Evolutionary conservation across 1,140 invertebrate species (phyloP).

Genomic region (Cydia strobilella): DNA sequence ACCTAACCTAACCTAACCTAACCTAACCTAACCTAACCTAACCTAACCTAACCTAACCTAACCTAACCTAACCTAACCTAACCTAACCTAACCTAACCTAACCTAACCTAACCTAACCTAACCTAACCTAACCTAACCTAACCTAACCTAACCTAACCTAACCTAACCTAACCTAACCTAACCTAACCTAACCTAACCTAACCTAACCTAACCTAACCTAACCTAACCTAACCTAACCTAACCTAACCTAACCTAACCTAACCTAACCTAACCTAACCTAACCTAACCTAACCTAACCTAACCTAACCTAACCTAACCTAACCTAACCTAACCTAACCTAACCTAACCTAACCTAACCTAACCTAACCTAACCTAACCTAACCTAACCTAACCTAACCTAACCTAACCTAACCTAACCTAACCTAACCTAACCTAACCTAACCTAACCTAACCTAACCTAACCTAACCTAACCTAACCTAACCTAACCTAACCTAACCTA

Average conservation of each 20-base stretch:
- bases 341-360: too few relatives aligned
- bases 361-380: too few relatives aligned
- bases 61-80: slow-evolving; percentile 41
- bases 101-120: slow-evolving; percentile 46
- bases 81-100: slow-evolving; percentile 44
- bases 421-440: too few relatives aligned
- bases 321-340: too few relatives aligned
- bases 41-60: too few relatives aligned
- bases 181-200: slow-evolving; percentile 40
- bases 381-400: too few relatives aligned
- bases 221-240: slow-evolving; percentile 42
- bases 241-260: slow-evolving; percentile 32
- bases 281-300: background rate
- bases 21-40: background rate
- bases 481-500: too few relatives aligned
- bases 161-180: slow-evolving; percentile 42
- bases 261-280: slow-evolving; percentile 35
- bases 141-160: slow-evolving; percentile 58
- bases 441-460: too few relatives aligned
- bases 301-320: too few relatives aligned
- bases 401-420: too few relatives aligned
- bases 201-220: slow-evolving; percentile 42
- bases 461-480: too few relatives aligned
- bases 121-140: slow-evolving; percentile 40
- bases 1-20: too few relatives aligned